Evolutionary conservation across 2,113 vertebrate species (phyloP).

Genomic region (Australoheros scitulus): DNA sequence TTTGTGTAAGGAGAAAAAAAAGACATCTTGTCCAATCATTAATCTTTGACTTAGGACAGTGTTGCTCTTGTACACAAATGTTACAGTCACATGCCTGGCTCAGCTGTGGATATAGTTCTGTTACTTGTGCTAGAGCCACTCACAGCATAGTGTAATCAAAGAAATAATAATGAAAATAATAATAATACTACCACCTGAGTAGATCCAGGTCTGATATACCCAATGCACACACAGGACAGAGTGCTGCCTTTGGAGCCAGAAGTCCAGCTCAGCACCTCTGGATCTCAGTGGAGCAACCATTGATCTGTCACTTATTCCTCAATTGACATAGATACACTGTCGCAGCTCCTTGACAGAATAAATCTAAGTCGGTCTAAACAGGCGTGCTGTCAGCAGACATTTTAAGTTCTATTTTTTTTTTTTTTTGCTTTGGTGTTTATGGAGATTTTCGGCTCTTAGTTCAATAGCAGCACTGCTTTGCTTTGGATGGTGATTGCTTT

Average conservation of each 20-base stretch:
- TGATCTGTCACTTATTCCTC: conserved; percentile 75
- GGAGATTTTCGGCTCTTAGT: conserved; percentile 59
- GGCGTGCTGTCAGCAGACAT: conserved; percentile 68
- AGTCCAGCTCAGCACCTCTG: conserved; percentile 76
- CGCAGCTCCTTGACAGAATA: conserved; percentile 62
- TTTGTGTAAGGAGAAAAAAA: background rate
- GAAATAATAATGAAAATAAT: background rate
- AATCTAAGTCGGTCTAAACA: conserved; percentile 58
- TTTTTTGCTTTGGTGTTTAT: conserved; percentile 55
- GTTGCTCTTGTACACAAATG: conserved; percentile 13
- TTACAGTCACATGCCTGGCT: background rate
- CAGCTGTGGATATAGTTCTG: background rate
- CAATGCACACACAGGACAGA: conserved; percentile 36
- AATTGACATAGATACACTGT: conserved; percentile 72
- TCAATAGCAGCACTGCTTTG: conserved; percentile 57
- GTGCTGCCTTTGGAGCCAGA: conserved; percentile 66
- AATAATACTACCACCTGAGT: background rate
- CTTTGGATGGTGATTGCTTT: conserved; percentile 62
- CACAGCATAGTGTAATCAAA: conserved; percentile 17
- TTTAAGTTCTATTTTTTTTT: conserved; percentile 44
- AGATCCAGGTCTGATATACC: conserved; percentile 24
- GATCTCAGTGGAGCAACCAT: conserved; percentile 62
- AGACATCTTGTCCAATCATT: conserved; percentile 14
- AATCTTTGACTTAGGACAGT: conserved; percentile 42
- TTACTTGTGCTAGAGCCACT: background rate